phyloP scores from a whole-genome alignment of 2,113 vertebrate species.

The Epinephelus moara region DNA sequence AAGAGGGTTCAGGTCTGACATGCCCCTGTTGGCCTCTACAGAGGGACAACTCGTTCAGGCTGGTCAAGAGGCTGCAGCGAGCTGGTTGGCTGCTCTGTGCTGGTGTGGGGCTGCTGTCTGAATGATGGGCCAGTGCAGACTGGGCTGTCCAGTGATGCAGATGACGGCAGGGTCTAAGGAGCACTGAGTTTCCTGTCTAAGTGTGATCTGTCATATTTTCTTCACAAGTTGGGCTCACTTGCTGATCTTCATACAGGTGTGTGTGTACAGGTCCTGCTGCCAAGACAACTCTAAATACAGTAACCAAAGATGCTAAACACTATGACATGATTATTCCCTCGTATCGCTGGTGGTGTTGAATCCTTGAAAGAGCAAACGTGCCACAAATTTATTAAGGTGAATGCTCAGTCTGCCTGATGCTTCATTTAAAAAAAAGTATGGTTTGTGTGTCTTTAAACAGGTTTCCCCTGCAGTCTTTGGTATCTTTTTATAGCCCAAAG shows the following conservation, averaged over 20 bases:
- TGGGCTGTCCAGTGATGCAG: slow-evolving; percentile 46
- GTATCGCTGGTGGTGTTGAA: too few relatives aligned
- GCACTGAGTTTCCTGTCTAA: slow-evolving; percentile 36
- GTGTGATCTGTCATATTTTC: slow-evolving; percentile 45
- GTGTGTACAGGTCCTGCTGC: background rate
- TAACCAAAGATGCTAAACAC: background rate
- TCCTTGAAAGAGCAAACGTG: background rate
- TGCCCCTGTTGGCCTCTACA: slow-evolving; percentile 48
- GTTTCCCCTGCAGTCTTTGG: background rate
- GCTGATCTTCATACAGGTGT: slow-evolving; percentile 37
- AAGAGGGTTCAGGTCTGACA: slow-evolving; percentile 49
- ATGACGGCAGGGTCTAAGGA: slow-evolving; percentile 42
- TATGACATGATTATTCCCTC: background rate
- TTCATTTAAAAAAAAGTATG: too few relatives aligned
- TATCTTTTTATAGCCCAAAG: too few relatives aligned
- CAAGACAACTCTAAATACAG: too few relatives aligned
- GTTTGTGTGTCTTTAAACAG: too few relatives aligned
- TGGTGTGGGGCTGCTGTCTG: slow-evolving; percentile 25
- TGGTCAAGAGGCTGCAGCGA: slow-evolving; percentile 20
- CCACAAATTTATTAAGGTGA: background rate
- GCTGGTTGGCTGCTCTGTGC: slow-evolving; percentile 49
- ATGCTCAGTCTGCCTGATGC: background rate
- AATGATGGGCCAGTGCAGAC: slow-evolving; percentile 45
- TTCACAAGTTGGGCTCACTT: slow-evolving; percentile 13
- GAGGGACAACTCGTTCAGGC: slow-evolving; percentile 40